These are phyloP conservation scores for Neoascia interrupta DNA, from an alignment of 2,888 invertebrate species.

Conservation along the genomic window DNA sequence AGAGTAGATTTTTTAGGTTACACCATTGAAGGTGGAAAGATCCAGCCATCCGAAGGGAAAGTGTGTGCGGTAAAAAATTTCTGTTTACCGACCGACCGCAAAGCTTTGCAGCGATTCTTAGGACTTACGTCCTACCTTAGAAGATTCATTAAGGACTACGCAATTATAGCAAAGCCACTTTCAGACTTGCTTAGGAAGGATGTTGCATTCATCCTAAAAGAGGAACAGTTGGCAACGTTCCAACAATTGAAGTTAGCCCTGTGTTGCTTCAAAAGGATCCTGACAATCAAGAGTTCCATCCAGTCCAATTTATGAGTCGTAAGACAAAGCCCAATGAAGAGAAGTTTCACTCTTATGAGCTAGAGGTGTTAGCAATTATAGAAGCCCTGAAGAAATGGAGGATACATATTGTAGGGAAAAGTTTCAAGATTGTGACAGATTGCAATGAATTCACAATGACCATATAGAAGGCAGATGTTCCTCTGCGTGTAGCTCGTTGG, in stretches of 20 bases:
- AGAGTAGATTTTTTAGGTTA: slow-evolving; percentile 63
- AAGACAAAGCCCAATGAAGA: slow-evolving; percentile 69
- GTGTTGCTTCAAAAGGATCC: slow-evolving; percentile 44
- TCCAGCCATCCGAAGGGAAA: slow-evolving; percentile 49
- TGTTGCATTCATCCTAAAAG: slow-evolving; percentile 65
- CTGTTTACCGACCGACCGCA: slow-evolving; percentile 47
- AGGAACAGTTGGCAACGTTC: slow-evolving; percentile 64
- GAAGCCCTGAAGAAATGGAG: slow-evolving; percentile 71
- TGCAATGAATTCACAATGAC: slow-evolving; percentile 67
- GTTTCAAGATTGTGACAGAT: slow-evolving; percentile 60
- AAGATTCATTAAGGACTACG: slow-evolving; percentile 32
- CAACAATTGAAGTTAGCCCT: slow-evolving; percentile 21
- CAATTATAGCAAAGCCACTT: slow-evolving; percentile 28
- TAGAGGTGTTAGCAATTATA: slow-evolving; percentile 71
- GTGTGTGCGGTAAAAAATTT: slow-evolving; percentile 46
- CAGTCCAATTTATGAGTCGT: slow-evolving; percentile 70
- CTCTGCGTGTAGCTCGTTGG: slow-evolving; percentile 13
- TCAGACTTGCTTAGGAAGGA: slow-evolving; percentile 64
- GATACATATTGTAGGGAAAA: slow-evolving; percentile 47
- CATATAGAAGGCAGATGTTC: background rate
- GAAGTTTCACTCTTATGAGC: slow-evolving; percentile 70
- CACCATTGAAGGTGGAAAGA: slow-evolving; percentile 46
- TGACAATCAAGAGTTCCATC: slow-evolving; percentile 67
- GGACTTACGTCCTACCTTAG: slow-evolving; percentile 61
- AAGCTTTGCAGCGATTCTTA: slow-evolving; percentile 59